Conservation (phyloP, 2,888 invertebrate genomes). For the Sturmia bella region DNA sequence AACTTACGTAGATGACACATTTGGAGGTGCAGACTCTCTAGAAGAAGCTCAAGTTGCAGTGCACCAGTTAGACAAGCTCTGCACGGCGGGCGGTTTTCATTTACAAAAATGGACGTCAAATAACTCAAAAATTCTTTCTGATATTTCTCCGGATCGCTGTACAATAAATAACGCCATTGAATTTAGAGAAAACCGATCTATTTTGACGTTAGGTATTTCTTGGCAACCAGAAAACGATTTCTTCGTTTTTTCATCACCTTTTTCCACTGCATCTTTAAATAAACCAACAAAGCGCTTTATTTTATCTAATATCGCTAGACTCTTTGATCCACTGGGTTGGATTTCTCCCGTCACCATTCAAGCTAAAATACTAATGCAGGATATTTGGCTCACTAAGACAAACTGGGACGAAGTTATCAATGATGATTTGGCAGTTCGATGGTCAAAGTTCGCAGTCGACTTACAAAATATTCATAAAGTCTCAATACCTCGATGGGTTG, state of each 20-base stretch:
- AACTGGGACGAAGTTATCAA: slow-evolving; percentile 24
- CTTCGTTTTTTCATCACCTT: slow-evolving; percentile 12
- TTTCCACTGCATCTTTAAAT: neutral
- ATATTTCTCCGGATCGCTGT: slow-evolving; percentile 4
- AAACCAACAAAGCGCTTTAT: slow-evolving; percentile 20
- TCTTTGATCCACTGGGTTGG: slow-evolving; percentile 39
- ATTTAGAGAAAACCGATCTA: slow-evolving; percentile 20
- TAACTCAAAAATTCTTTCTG: slow-evolving; percentile 5
- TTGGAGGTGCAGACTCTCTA: slow-evolving; percentile 72
- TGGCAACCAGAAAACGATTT: slow-evolving; percentile 28
- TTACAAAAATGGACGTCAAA: slow-evolving; percentile 3
- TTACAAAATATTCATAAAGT: slow-evolving; percentile 15
- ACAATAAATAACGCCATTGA: neutral
- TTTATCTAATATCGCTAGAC: slow-evolving; percentile 7
- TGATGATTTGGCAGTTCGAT: slow-evolving; percentile 18
- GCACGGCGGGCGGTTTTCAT: slow-evolving; percentile 23
- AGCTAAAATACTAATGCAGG: slow-evolving; percentile 6
- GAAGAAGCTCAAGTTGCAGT: slow-evolving; percentile 6
- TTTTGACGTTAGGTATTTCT: slow-evolving; percentile 36
- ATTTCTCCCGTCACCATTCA: slow-evolving; percentile 34
- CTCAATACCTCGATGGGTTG: slow-evolving; percentile 21
- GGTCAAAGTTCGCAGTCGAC: slow-evolving; percentile 28
- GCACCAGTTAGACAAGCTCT: slow-evolving; percentile 3
- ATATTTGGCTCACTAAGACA: slow-evolving; percentile 14
- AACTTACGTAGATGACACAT: slow-evolving; percentile 43